Evolutionary conservation across 2,888 invertebrate genomes (phyloP).

Genomic region (Meliscaeva auricollis): DNA sequence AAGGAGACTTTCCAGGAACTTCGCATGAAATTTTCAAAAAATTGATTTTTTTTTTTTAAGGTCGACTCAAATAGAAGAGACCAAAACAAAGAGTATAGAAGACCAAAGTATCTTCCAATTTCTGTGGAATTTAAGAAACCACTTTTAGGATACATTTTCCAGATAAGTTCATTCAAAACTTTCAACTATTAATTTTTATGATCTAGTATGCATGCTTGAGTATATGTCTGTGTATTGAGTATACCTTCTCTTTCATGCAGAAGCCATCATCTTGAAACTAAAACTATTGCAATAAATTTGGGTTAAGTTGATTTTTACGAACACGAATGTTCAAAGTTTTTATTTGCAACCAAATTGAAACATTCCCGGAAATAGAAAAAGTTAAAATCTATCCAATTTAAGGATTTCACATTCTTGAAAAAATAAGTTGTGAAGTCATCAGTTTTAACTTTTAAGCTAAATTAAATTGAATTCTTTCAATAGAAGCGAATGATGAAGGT

Average conservation of each 20-base stretch:
- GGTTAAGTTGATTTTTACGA: too few relatives aligned
- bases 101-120: background rate
- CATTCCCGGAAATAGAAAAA: background rate
- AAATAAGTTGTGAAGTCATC: too few relatives aligned
- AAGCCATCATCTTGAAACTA: background rate
- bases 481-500: too few relatives aligned
- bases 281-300: slow-evolving; percentile 7
- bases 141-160: background rate
- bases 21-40: background rate
- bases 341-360: slow-evolving; percentile 8
- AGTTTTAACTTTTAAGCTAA: too few relatives aligned
- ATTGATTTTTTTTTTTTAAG: too few relatives aligned
- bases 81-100: background rate
- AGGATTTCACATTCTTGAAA: background rate
- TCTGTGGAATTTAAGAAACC: slow-evolving; percentile 1
- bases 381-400: background rate
- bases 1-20: background rate
- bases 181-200: slow-evolving; percentile 1
- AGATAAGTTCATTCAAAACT: slow-evolving; percentile 8
- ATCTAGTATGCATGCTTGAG: background rate
- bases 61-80: background rate
- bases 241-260: too few relatives aligned
- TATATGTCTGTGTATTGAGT: background rate
- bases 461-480: too few relatives aligned
- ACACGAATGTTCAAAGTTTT: too few relatives aligned